phyloP scores from a whole-genome alignment of 2,113 vertebrate genomes.

The Cottus gobio region DNA sequence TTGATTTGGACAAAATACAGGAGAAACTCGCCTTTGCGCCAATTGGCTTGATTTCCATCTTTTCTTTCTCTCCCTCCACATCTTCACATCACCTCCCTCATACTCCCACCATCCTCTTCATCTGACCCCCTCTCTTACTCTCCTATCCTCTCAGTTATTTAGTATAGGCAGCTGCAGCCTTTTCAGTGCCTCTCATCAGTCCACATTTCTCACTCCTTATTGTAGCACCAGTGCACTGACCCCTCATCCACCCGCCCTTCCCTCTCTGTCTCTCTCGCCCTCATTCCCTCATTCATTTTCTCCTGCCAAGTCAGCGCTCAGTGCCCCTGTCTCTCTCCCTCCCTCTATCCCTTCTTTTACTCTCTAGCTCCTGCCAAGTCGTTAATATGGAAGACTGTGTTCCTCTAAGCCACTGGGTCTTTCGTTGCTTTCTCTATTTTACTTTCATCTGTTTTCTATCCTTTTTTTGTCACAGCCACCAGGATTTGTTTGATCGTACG shows the following conservation, averaged over 20 bases:
- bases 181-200: slow-evolving; percentile 60
- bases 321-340: background rate
- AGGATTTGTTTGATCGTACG: background rate
- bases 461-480: slow-evolving; percentile 6
- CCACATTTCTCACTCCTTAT: slow-evolving; percentile 52
- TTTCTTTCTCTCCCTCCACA: background rate
- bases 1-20: background rate
- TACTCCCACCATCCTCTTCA: slow-evolving; percentile 17
- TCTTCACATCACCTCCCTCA: slow-evolving; percentile 15
- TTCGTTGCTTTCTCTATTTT: slow-evolving; percentile 16
- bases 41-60: slow-evolving; percentile 2
- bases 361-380: slow-evolving; percentile 37
- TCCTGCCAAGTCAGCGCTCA: slow-evolving; percentile 62
- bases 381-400: slow-evolving; percentile 60
- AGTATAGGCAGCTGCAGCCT: slow-evolving; percentile 57
- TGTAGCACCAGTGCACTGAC: slow-evolving; percentile 58
- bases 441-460: background rate
- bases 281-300: slow-evolving; percentile 62
- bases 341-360: slow-evolving; percentile 17
- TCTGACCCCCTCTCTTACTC: slow-evolving; percentile 41
- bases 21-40: background rate
- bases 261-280: slow-evolving; percentile 33
- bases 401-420: slow-evolving; percentile 47
- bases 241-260: slow-evolving; percentile 47
- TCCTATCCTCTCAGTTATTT: slow-evolving; percentile 11